Evolutionary conservation across 2,888 invertebrate genomes (phyloP).

Genomic region (Noctua janthina): DNA sequence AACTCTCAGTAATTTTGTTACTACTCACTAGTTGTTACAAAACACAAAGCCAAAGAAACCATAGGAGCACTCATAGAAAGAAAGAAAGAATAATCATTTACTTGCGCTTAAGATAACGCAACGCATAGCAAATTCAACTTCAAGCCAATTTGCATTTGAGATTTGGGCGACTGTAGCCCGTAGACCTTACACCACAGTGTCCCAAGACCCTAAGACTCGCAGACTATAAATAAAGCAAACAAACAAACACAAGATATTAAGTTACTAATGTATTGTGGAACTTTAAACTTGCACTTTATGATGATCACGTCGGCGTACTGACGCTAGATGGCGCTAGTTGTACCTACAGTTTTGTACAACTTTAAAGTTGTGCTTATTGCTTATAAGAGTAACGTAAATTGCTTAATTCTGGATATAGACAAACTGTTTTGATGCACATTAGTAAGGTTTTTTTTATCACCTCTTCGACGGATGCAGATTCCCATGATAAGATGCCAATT

Average conservation of each 20-base stretch:
- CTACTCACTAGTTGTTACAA: background rate
- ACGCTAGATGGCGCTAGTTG: slow-evolving; percentile 60
- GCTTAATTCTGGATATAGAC: background rate
- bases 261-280: slow-evolving; percentile 81
- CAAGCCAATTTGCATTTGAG: background rate
- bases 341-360: background rate
- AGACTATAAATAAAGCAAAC: slow-evolving; percentile 79
- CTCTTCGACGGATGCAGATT: background rate
- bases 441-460: no score
- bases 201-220: slow-evolving; percentile 36
- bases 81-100: background rate
- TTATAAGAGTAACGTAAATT: background rate
- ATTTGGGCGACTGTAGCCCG: background rate
- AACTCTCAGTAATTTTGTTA: background rate
- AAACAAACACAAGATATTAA: slow-evolving; percentile 75
- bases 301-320: background rate
- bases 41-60: background rate
- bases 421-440: background rate
- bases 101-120: background rate
- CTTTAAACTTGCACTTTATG: slow-evolving; percentile 51
- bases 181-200: slow-evolving; percentile 24
- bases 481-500: background rate
- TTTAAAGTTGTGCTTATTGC: background rate
- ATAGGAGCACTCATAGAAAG: background rate
- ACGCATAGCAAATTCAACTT: background rate